These are phyloP conservation scores for Anthopleura xanthogrammica DNA, from an alignment of 92 coral and sea anemone genomes.

Conservation along the genomic window DNA sequence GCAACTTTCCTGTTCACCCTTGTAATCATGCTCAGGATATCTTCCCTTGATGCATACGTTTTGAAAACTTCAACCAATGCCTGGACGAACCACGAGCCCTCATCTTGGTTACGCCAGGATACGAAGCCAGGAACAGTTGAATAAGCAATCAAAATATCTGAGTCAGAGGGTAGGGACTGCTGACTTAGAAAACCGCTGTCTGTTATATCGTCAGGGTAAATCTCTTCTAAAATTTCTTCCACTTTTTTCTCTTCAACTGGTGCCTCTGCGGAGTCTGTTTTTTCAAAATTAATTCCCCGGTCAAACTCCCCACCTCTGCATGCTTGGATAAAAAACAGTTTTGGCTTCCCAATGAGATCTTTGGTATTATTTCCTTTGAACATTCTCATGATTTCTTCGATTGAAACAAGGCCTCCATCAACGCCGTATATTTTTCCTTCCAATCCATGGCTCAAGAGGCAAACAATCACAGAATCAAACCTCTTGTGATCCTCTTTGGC, in stretches of 20 bases:
- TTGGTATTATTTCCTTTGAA: constrained; percentile 90
- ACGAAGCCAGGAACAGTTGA: constrained; percentile 98
- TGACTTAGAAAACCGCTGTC: constrained; percentile 63
- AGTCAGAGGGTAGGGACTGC: constrained; percentile 83
- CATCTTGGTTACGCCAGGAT: constrained; percentile 90
- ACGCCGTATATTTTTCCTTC: constrained; percentile 83
- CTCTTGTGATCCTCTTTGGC: constrained; percentile 72
- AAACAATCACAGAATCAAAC: constrained; percentile 84
- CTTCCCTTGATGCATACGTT: constrained; percentile 71
- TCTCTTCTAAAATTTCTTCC: constrained; percentile 54
- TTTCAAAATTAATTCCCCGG: constrained; percentile 62
- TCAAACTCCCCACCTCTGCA: constrained; percentile 94
- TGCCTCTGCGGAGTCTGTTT: constrained; percentile 24
- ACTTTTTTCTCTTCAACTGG: constrained; percentile 33
- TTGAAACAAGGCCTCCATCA: constrained; percentile 84
- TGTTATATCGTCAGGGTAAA: constrained; percentile 47
- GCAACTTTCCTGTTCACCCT: constrained; percentile 93
- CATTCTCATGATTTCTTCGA: constrained; percentile 67
- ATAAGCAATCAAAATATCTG: constrained; percentile 87
- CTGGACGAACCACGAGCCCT: constrained; percentile 98
- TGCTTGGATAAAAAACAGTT: constrained; percentile 92
- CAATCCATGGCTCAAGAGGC: constrained; percentile 93
- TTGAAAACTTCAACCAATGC: constrained; percentile 86
- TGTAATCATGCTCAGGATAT: constrained; percentile 87
- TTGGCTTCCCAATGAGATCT: constrained; percentile 90